These are phyloP conservation scores for Saguinus oedipus DNA, from an alignment of 2,797 vertebrate species.

Conservation along the genomic window DNA sequence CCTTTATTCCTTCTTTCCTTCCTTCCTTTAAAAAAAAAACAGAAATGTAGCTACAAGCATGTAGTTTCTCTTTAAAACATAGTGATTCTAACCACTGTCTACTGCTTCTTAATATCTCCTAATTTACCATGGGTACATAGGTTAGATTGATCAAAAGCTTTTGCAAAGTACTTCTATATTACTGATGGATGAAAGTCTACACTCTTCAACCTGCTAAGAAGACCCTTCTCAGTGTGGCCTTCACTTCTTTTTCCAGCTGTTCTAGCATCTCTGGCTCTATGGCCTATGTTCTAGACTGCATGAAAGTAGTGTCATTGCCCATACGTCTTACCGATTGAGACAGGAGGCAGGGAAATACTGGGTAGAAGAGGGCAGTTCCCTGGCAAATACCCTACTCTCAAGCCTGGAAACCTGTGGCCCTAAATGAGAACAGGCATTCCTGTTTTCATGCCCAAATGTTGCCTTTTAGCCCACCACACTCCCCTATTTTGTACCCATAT, in stretches of 20 bases:
- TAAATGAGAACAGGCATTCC: too few species aligned
- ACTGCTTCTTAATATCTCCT: background rate
- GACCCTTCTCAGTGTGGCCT: background rate
- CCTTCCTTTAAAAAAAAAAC: background rate
- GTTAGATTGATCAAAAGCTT: background rate
- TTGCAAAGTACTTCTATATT: background rate
- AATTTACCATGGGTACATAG: background rate
- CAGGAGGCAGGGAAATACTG: too few species aligned
- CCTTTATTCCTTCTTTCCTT: fast-evolving
- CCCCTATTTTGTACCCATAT: too few species aligned
- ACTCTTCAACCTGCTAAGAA: background rate
- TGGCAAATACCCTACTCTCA: too few species aligned
- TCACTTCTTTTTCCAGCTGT: background rate
- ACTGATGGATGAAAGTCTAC: background rate
- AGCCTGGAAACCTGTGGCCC: too few species aligned
- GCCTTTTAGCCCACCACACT: too few species aligned
- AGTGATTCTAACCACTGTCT: background rate
- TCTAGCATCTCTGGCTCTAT: background rate
- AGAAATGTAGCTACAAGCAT: too few species aligned
- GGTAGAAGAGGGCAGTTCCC: too few species aligned
- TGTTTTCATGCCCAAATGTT: too few species aligned
- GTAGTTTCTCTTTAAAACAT: background rate
- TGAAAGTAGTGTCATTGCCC: background rate
- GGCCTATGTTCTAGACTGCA: too few species aligned
- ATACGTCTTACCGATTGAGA: too few species aligned